Evolutionary conservation across 2,888 invertebrate genomes (phyloP).

Genomic region (Parnassius glacialis): DNA sequence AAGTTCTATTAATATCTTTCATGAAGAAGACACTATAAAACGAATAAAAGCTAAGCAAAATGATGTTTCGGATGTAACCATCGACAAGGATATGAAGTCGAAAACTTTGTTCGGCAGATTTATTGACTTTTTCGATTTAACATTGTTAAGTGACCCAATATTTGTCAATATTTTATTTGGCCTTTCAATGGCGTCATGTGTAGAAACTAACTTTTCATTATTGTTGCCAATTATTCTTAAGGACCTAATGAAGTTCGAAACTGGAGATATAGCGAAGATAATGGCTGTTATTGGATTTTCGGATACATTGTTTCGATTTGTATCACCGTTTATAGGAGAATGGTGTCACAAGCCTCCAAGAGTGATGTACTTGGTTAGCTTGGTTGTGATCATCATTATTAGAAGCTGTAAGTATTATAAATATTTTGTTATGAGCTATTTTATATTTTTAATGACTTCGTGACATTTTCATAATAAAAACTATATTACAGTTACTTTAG

Average conservation of each 20-base stretch:
- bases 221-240: slow-evolving; percentile 84
- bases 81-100: slow-evolving; percentile 38
- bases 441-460: too few relatives aligned
- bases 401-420: slow-evolving; percentile 81
- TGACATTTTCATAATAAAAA: too few relatives aligned
- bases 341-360: slow-evolving; percentile 82
- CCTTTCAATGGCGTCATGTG: slow-evolving; percentile 84
- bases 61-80: slow-evolving; percentile 19
- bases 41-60: slow-evolving; percentile 42
- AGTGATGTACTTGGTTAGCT: slow-evolving; percentile 83
- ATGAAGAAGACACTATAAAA: slow-evolving; percentile 50
- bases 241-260: slow-evolving; percentile 82
- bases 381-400: slow-evolving; percentile 80
- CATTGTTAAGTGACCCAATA: slow-evolving; percentile 83
- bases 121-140: slow-evolving; percentile 83
- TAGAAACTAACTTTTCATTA: slow-evolving; percentile 85
- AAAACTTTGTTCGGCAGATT: slow-evolving; percentile 52
- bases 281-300: slow-evolving; percentile 83
- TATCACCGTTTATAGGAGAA: slow-evolving; percentile 85
- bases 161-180: slow-evolving; percentile 86
- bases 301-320: slow-evolving; percentile 81
- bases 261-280: slow-evolving; percentile 80
- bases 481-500: too few relatives aligned
- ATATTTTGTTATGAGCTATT: slow-evolving; percentile 5
- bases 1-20: slow-evolving; percentile 82